A percentile compares a stretch with the other conserved stretches of the same genome.
These are phyloP conservation scores for Setophaga kirtlandii DNA, from an alignment of 2,113 vertebrate species.

Conservation along the genomic window DNA sequence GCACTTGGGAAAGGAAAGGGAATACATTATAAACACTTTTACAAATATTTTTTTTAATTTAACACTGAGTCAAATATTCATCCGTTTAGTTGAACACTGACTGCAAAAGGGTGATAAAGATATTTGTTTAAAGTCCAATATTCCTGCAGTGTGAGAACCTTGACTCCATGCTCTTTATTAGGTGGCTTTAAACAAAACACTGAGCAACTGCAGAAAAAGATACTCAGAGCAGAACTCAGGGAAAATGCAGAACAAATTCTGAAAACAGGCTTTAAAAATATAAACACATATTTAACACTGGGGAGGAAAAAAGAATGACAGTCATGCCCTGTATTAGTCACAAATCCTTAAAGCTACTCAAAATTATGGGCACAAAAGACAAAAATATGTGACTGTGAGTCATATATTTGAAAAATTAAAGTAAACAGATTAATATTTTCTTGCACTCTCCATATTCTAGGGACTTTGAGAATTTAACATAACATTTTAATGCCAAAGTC, in stretches of 20 bases:
- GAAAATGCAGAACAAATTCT: not conserved
- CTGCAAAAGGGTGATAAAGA: conserved; percentile 43
- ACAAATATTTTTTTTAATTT: conserved; percentile 42
- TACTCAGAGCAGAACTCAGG: not conserved
- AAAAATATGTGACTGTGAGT: not conserved
- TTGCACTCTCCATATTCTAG: not conserved
- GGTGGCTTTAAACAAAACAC: not conserved
- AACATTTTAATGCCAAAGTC: not conserved
- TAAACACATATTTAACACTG: not conserved
- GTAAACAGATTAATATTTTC: not conserved
- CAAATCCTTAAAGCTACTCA: not conserved
- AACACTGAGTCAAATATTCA: conserved; percentile 30
- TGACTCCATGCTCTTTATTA: not conserved
- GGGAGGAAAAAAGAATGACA: not conserved
- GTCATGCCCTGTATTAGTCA: not conserved
- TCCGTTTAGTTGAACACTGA: conserved; percentile 1
- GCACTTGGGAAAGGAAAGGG: not conserved
- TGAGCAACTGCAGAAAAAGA: conserved; percentile 7
- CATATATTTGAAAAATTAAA: conserved; percentile 8
- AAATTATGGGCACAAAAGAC: not conserved
- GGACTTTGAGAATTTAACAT: not conserved
- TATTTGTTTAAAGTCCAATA: conserved; percentile 27
- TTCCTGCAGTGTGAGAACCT: not conserved
- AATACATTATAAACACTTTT: not conserved
- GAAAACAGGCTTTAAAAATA: not conserved